Base-by-base conservation (phyloP, 2,888 invertebrate species). In the Phoenoteleia sp. region DNA sequence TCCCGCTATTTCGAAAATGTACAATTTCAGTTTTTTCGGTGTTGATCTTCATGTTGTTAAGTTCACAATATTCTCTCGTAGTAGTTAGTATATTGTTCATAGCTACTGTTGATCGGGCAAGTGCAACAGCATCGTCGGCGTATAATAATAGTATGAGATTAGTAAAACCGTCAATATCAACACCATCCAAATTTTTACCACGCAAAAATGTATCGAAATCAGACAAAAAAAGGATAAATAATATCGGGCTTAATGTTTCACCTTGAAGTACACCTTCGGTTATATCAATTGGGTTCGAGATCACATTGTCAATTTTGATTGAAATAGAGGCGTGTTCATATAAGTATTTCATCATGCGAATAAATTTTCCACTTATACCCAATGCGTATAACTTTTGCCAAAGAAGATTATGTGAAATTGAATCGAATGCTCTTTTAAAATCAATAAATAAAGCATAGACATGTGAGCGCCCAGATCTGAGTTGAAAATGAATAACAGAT, bases 131-230 rank as follows among this genome's bases (percentile, higher is more conserved):
- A 33, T 56, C 56, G 33, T 56, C 33, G 33, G 56, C 56, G 33
- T 56, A 56, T n/a, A 54, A 54, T 13, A 54, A 27, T 13, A 54
- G n/a, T 3, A 54, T n/a, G n/a, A n/a, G n/a, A n/a, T n/a, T n/a
- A n/a, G n/a, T n/a, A n/a, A n/a, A n/a, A n/a, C n/a, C n/a, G n/a
- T n/a, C 54, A n/a, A 54, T 56, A 33, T 56, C 17, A 9, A 56
- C 3, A 56, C 56, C 23, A n/a, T 33, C 33, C 33, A 33, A 17
- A 7, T 17, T 17, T 33, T 33, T 33, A 19, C 17, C 7, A 6
- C 33, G n/a, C 2, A 56, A 33, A 56, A 33, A 17, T 15, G n/a
- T n/a, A n/a, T 29, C 33, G 29, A 29, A 33, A 7, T 56, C 56
- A 15, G 13, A 9, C 6, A 29, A 9, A 33, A 33, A 56, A 4